Evolutionary conservation across 35 echinoderm and acorn worm genomes (phyloP), one percentile per base, ranked within the genome.

Genomic region (Ophioderma brevispina): DNA sequence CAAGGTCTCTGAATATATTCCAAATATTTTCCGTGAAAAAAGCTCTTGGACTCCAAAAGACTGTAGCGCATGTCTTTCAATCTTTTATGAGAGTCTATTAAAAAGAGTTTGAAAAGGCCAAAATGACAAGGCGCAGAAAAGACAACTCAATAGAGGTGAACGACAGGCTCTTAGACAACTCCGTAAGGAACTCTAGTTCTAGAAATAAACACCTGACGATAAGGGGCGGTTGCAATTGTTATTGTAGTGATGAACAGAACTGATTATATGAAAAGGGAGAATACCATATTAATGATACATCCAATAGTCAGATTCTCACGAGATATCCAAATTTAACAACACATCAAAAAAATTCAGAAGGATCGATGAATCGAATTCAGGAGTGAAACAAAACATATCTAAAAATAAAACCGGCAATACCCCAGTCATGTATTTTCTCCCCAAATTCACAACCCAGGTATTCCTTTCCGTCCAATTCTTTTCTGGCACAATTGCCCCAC

Each of bases 231-330:
- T n/a, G n/a, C n/a, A n/a, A n/a, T n/a, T 8, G 76, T 28, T 8
- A 77, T 77, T 13, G 76, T 77, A 8, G 28, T 77, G 13, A 77
- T 77, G 76, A 77, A 77, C 34, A 8, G 13, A 10, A 31, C 6
- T 31, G 76, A 77, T 35, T 77, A 77, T 77, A 77, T 77, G n/a
- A 35, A 35, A 35, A 77, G 28, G 76, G 76, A 13, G 76, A 77
- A 77, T 6, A 35, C 10, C 76, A 77, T 31, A 6, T 77, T 6
- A 31, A 28, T 6, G 76, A 77, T 77, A 13, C 76, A 6, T 13
- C 34, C 28, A 30, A 10, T 10, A 13, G 30, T 30, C 25, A 77
- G 28, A 6, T 13, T 13, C 76, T 77, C 30, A 77, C 6, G 13
- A 77, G 6, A 13, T 10, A 77, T 35, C 76, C 76, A n/a, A 28